Base-by-base conservation (phyloP, 2,797 vertebrate genomes). In the Dallia pectoralis region DNA sequence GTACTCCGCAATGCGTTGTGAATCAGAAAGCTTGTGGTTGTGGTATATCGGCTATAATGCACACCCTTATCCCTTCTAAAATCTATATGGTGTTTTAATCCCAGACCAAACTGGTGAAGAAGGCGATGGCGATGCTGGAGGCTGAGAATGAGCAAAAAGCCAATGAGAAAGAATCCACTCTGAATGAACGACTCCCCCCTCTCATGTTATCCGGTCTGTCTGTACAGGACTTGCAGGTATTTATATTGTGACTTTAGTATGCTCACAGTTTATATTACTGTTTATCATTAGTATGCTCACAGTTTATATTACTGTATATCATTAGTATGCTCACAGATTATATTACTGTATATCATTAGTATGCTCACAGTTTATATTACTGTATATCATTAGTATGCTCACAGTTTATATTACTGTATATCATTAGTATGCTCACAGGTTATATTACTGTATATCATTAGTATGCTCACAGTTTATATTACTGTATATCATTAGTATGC, bases 21-120 rank as follows among this genome's bases (percentile, higher is more conserved):
- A 40, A 40, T 40, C 7, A 36, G 40, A 40, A 40, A 7, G 40
- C 40, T 9, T 9, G 40, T 7, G 14, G 40, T 12, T 12, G 40
- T 14, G 40, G 40, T 44, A 44, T 44, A 44, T 12, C 14, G 40
- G 1, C 5, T 12, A 44, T 44, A 14, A 44, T 12, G 2, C 40
- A 44, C 40, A 12, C 40, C 9, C 40, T 44, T 14, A 44, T 44
- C 11, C 6, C 40, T 44, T 44, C 40, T 44, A 30, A 18, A 49
- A 51, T 30, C 49, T 30, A 25, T 30, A 25, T 7, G 65, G 11
- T 71, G 48, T 49, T 70, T 9, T 74, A 29, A n/a, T 71, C 40
- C 70, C 80, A 94, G 93, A 93, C 91, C 79, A 92, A 92, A 85
- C 81, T 94, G 83, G 75, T 94, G 16, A 90, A 91, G 81, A 93